phyloP scores from a whole-genome alignment of 1,140 invertebrate genomes.

The Heterodera schachtii region DNA sequence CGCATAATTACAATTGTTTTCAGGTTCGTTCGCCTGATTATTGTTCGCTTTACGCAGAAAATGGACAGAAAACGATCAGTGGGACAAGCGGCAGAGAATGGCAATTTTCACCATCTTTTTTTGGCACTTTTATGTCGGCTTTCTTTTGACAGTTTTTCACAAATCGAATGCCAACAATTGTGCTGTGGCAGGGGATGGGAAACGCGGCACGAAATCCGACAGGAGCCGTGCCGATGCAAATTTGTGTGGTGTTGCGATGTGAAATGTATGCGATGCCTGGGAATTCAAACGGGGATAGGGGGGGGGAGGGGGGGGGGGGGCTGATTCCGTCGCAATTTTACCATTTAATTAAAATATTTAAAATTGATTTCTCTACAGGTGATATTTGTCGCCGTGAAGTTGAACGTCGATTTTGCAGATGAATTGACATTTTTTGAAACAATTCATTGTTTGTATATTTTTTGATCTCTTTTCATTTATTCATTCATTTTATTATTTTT shows the following conservation, averaged over 20 bases:
- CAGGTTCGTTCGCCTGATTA: constrained; percentile 74
- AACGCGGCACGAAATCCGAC: constrained; percentile 47
- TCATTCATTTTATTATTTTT: not conserved
- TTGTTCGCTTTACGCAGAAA: constrained; percentile 67
- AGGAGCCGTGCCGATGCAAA: constrained; percentile 72
- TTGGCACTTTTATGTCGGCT: not conserved
- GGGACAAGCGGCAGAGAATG: constrained; percentile 72
- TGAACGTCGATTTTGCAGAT: constrained; percentile 27
- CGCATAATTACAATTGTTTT: constrained; percentile 68
- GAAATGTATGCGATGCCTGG: constrained; percentile 67
- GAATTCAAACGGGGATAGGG: not conserved
- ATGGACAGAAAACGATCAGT: constrained; percentile 47
- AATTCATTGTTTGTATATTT: not conserved
- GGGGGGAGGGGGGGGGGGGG: too few species aligned
- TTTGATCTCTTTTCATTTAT: not conserved
- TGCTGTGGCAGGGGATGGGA: constrained; percentile 60
- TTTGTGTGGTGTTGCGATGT: constrained; percentile 76
- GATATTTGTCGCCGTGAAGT: constrained; percentile 23
- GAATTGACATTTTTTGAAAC: not conserved
- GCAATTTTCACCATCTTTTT: not conserved
- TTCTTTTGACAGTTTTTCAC: constrained; percentile 68
- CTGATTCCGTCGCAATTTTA: not conserved
- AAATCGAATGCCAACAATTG: constrained; percentile 69
- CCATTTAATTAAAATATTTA: not conserved
- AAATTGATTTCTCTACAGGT: not conserved